Percentiles rank a stretch among this genome's conserved stretches.
Conservation (phyloP, 2,888 invertebrate species). For the Nudaria mundana region DNA sequence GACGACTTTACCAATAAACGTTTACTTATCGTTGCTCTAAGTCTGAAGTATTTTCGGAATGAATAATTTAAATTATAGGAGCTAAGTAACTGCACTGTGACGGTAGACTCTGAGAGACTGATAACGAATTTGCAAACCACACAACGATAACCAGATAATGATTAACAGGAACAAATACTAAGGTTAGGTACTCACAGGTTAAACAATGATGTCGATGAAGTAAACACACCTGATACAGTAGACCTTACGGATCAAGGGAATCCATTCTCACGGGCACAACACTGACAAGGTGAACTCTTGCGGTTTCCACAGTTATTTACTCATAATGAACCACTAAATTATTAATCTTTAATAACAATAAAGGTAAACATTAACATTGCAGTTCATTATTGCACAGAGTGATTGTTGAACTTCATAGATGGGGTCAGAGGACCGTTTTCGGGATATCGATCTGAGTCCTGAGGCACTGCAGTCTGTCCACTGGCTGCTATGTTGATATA, state of each 20-base stretch:
- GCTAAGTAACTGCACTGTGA: constrained; percentile 9
- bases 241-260: constrained; percentile 52
- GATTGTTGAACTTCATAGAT: constrained; percentile 52
- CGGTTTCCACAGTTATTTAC: constrained; percentile 33
- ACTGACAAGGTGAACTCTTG: constrained; percentile 51
- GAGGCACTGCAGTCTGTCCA: constrained; percentile 40
- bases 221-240: constrained; percentile 49
- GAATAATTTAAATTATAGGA: too few species aligned
- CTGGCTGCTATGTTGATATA: constrained; percentile 26
- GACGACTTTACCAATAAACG: neutral
- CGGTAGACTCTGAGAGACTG: constrained; percentile 15
- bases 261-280: constrained; percentile 66
- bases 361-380: constrained; percentile 52
- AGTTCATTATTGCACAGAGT: constrained; percentile 63
- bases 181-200: constrained; percentile 44
- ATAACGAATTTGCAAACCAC: constrained; percentile 25
- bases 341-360: constrained; percentile 19
- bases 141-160: constrained; percentile 19
- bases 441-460: constrained; percentile 61
- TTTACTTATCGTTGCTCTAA: constrained; percentile 2
- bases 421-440: constrained; percentile 55
- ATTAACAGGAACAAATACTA: constrained; percentile 45
- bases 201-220: constrained; percentile 48
- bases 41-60: constrained; percentile 3
- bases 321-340: constrained; percentile 28